A percentile compares a stretch with the other conserved stretches of the same genome.
These are phyloP conservation scores for Mallotus villosus DNA, from an alignment of 2,797 vertebrate genomes.

Conservation along the genomic window DNA sequence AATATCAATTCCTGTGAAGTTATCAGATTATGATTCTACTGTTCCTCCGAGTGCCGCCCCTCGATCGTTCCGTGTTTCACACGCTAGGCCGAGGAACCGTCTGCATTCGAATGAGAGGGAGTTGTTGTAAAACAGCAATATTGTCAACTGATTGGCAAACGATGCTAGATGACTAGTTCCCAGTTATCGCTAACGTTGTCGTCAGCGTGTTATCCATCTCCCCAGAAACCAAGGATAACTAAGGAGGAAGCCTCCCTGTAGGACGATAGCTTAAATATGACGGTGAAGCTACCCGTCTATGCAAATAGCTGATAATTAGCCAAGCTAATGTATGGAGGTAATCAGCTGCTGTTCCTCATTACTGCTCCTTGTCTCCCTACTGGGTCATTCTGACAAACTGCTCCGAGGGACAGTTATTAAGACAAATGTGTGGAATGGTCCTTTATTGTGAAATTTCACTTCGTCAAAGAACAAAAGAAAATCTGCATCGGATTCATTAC, in stretches of 20 bases:
- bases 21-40: conserved; percentile 14
- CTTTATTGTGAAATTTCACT: no score
- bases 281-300: conserved; percentile 33
- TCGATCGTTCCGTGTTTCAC: neutral
- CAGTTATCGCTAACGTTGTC: no score
- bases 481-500: no score
- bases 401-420: conserved; percentile 40
- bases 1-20: conserved; percentile 1
- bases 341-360: conserved; percentile 54
- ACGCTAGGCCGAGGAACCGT: neutral
- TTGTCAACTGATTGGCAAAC: no score
- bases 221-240: neutral
- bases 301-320: conserved; percentile 58
- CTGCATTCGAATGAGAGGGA: neutral
- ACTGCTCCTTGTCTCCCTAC: conserved; percentile 47
- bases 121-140: neutral
- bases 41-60: neutral
- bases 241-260: neutral
- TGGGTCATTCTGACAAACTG: conserved; percentile 40
- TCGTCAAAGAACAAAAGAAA: no score
- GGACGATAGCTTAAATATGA: neutral
- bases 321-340: conserved; percentile 51
- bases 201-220: no score
- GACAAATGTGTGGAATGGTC: conserved; percentile 23
- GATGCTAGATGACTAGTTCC: no score